Base-by-base conservation (phyloP, 2,888 invertebrate genomes). In the Pemphredon lugubris region DNA sequence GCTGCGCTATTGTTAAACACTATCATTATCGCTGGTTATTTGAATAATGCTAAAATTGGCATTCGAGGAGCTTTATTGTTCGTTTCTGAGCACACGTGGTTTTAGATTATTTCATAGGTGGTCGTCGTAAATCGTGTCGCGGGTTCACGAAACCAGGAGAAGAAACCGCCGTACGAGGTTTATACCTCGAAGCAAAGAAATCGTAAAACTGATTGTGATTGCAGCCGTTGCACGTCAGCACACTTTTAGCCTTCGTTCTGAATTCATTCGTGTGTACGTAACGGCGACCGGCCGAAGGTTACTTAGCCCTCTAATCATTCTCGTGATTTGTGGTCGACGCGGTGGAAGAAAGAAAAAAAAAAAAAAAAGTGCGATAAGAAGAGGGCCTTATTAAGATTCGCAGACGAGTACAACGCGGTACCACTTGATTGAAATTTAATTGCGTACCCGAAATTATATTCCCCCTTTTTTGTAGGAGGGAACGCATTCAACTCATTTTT, bases 151-250 rank as follows among this genome's bases (percentile, higher is more conserved):
- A n/a, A n/a, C 7, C 3, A 26, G 26, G 26, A 26, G 4, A 26
- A 74, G 73, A 63, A 73, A 68, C 34, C 13, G n/a, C 30, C 47
- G n/a, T 26, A 32, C 7, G 16, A 5, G 11, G 18, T 66, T 61
- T 66, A 54, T 42, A 34, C 18, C 20, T n/a, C 21, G 40, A 18
- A 42, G 57, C 37, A 48, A 64, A 74, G 58, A 60, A 75, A 61
- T 70, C 44, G 23, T 55, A 73, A 74, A 68, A 47, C 60, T 73
- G 60, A 74, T 69, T 64, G 57, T 59, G 73, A 68, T 74, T 73
- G 45, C 50, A n/a, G 54, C 42, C 9, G 48, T 42, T 51, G 40
- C 23, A 18, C 14, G 34, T 11, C 18, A 34, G 11, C n/a, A n/a
- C 30, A 0, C n/a, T 4, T n/a, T 1, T 34, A 34, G 9, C n/a